phyloP scores from a whole-genome alignment of 2,113 vertebrate genomes.

The Pionites leucogaster region DNA sequence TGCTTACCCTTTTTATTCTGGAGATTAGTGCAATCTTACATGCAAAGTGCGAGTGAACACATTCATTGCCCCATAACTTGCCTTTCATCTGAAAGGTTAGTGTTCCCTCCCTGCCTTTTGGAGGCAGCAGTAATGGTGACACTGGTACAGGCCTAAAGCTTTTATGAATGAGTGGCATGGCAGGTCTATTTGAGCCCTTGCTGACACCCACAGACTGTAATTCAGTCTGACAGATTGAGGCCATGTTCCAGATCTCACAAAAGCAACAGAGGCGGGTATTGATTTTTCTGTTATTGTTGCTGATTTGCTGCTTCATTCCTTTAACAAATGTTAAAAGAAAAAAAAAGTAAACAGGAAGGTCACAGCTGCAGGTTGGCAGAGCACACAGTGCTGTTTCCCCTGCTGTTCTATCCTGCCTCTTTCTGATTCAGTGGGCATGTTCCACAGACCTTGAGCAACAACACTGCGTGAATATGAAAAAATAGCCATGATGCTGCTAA shows the following conservation, averaged over 20 bases:
- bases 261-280: conserved; percentile 79
- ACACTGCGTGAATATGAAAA: not conserved
- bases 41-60: not conserved
- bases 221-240: conserved; percentile 87
- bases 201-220: conserved; percentile 75
- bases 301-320: conserved; percentile 75
- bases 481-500: not conserved
- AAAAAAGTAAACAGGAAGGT: conserved; percentile 25
- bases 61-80: not conserved
- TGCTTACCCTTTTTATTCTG: conserved; percentile 40
- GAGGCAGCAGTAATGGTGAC: conserved; percentile 9
- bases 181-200: conserved; percentile 68
- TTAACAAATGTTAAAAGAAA: conserved; percentile 65
- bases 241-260: conserved; percentile 82
- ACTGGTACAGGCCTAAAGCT: conserved; percentile 16
- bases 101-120: not conserved
- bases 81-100: conserved; percentile 5
- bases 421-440: not conserved
- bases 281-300: conserved; percentile 80
- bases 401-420: not conserved
- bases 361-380: conserved; percentile 43
- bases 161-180: conserved; percentile 62
- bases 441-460: not conserved
- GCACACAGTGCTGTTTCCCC: not conserved
- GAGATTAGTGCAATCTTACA: conserved; percentile 2